Evolutionary conservation across 1,140 invertebrate genomes (phyloP), one percentile per base, ranked within the genome.

Genomic region (Campoletis sonorensis): DNA sequence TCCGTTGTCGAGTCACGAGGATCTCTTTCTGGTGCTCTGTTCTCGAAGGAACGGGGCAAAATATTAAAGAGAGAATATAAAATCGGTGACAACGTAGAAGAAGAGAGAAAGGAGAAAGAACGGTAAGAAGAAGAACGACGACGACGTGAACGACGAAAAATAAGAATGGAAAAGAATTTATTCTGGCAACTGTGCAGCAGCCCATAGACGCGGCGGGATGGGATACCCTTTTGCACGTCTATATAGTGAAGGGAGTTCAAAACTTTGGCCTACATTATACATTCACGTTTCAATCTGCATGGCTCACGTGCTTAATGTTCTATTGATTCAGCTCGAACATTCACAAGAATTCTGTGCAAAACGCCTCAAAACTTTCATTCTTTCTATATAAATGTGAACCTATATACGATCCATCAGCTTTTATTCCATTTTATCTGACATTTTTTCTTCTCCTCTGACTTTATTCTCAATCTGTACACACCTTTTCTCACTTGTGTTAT

Each of bases 241-340:
- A n/a, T n/a, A n/a, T n/a, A 49, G 49, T 15, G 26, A 54, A 76
- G 72, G 72, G 49, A 40, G 37, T 21, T 58, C 26, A 23, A 26
- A 58, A 73, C 70, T 80, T 72, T 80, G 71, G 71, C 79, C 70
- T 64, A 80, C 49, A 80, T 73, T 72, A 80, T 80, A 80, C 70
- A 72, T 73, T 73, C 79, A 80, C 72, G 51, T 73, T 80, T 64
- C 79, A 80, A 80, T 80, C 70, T 80, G 70, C 79, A 80, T 51
- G 68, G 37, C 61, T 51, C 26, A 26, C 26, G 68, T 80, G 30
- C 33, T 72, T 51, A 80, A 80, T 80, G 58, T 80, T 72, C 70
- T 80, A 80, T 80, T 73, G 79, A 80, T 80, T 80, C 71, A 80
- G 70, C 79, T 73, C 70, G 72, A 80, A 73, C 79, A 37, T 30